Evolutionary conservation across 2,888 invertebrate species (phyloP).

Genomic region (Eilema sororculum): DNA sequence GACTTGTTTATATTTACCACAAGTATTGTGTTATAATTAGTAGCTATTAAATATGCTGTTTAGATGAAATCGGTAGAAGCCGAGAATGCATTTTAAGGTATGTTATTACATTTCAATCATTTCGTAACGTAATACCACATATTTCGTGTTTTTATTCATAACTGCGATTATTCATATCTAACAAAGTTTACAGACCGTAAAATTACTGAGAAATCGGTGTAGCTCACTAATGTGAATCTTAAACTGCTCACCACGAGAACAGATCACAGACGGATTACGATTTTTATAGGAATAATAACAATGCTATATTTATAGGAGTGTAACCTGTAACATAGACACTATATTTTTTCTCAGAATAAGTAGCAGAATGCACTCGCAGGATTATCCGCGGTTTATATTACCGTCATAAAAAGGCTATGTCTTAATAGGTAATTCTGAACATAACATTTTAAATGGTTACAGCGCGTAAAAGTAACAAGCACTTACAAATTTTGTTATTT

Average conservation of each 20-base stretch:
- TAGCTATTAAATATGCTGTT: constrained; percentile 43
- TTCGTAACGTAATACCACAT: constrained; percentile 47
- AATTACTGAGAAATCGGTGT: constrained; percentile 45
- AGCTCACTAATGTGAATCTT: constrained; percentile 36
- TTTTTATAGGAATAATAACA: background rate
- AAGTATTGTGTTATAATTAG: constrained; percentile 47
- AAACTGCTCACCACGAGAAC: constrained; percentile 4
- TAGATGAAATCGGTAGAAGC: constrained; percentile 40
- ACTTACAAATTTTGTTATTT: background rate
- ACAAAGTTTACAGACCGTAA: constrained; percentile 52
- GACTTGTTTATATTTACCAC: constrained; percentile 45
- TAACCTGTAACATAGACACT: background rate
- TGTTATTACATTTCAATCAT: constrained; percentile 52
- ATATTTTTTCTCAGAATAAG: background rate
- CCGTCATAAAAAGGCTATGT: background rate
- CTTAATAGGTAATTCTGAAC: background rate
- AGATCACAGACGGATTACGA: background rate
- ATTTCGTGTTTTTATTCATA: constrained; percentile 41
- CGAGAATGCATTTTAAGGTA: constrained; percentile 32
- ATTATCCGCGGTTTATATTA: background rate
- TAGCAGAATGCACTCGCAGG: background rate
- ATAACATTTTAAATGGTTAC: background rate
- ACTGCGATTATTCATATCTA: constrained; percentile 31
- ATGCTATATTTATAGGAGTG: background rate
- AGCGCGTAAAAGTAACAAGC: background rate